Percentiles rank a stretch among this genome's conserved stretches.
phyloP scores from a whole-genome alignment of 2,797 vertebrate genomes.

The Monodelphis domestica region DNA sequence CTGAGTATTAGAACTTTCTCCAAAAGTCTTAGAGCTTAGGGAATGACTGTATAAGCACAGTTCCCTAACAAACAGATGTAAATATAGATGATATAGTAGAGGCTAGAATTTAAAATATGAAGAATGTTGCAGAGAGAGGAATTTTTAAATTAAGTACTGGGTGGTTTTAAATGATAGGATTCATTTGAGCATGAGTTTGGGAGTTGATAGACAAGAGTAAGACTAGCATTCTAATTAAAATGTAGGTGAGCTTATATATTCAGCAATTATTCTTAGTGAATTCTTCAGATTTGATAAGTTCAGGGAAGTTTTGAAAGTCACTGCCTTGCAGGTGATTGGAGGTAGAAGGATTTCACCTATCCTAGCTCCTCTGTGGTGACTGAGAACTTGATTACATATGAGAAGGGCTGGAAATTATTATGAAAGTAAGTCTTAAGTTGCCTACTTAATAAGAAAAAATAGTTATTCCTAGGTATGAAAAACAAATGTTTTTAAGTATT shows the following conservation, averaged over 20 bases:
- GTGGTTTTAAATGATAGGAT: background rate
- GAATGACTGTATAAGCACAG: too few relatives aligned
- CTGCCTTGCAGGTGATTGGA: background rate
- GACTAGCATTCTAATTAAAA: background rate
- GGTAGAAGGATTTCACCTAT: background rate
- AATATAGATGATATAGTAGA: too few relatives aligned
- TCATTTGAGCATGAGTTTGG: background rate
- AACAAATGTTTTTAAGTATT: background rate
- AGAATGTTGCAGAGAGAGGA: background rate
- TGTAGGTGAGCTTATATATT: background rate
- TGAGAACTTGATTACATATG: background rate
- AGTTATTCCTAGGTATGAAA: background rate
- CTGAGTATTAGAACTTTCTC: too few relatives aligned
- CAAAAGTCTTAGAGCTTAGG: too few relatives aligned
- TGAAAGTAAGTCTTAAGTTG: background rate
- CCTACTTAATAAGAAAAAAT: background rate
- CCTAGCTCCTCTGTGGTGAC: background rate
- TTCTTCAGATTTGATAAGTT: background rate
- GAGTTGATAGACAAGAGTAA: background rate
- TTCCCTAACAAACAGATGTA: too few relatives aligned
- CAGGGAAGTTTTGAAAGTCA: background rate
- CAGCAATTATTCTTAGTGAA: background rate
- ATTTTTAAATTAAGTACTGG: background rate
- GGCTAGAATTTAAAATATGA: background rate
- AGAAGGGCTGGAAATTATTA: background rate